phyloP scores from a whole-genome alignment of 2,113 vertebrate genomes.

The Lagenorhynchus albirostris region DNA sequence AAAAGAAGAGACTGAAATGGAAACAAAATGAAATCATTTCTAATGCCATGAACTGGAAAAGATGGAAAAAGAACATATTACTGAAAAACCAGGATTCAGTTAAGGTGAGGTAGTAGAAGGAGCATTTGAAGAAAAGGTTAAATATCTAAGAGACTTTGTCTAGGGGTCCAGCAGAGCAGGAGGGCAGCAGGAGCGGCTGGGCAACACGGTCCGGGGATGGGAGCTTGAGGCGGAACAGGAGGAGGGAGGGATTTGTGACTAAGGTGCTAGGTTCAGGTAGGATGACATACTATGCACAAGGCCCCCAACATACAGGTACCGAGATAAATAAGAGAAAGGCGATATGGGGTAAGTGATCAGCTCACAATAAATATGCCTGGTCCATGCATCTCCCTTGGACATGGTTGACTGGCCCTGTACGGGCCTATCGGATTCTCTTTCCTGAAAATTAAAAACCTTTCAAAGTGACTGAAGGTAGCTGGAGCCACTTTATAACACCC shows the following conservation, averaged over 20 bases:
- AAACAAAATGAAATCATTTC: neutral
- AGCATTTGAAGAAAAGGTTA: neutral
- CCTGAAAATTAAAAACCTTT: slow-evolving; percentile 11
- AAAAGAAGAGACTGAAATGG: neutral
- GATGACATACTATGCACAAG: accelerated
- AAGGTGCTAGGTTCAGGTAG: neutral
- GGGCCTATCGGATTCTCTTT: neutral
- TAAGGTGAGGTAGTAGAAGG: neutral
- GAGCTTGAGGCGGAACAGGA: neutral
- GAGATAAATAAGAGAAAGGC: neutral
- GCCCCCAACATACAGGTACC: neutral
- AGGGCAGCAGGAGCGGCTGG: accelerated
- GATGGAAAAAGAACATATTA: neutral
- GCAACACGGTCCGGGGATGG: neutral
- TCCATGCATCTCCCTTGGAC: neutral
- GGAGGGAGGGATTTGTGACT: neutral
- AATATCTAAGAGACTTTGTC: neutral
- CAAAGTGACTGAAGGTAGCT: neutral
- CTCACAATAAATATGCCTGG: neutral
- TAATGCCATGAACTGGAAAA: neutral
- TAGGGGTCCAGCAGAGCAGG: neutral
- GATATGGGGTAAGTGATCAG: accelerated
- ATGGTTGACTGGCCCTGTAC: neutral
- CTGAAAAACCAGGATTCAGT: neutral
- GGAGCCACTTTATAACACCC: neutral